Percentiles rank a stretch among this genome's conserved stretches.
Evolutionary conservation across 2,113 vertebrate genomes (phyloP).

Genomic region (Danionella cerebrum): DNA sequence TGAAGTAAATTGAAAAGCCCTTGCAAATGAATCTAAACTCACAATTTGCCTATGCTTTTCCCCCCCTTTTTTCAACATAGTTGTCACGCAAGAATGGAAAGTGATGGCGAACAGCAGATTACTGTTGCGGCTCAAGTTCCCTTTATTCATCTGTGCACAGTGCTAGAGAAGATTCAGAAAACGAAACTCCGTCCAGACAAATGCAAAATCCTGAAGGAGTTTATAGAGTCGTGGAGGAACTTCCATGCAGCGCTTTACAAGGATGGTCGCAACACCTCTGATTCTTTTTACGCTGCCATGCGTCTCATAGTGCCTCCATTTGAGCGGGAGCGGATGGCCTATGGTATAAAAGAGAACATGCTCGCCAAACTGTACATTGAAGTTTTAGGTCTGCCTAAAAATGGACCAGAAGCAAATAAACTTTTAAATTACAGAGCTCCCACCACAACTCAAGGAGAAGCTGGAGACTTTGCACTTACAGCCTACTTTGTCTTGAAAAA

Average conservation of each 20-base stretch:
- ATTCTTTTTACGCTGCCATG: slow-evolving; percentile 95
- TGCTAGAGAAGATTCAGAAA: slow-evolving; percentile 84
- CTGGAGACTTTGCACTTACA: slow-evolving; percentile 85
- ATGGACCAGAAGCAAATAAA: slow-evolving; percentile 84
- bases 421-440: slow-evolving; percentile 88
- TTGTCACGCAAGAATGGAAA: slow-evolving; percentile 47
- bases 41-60: too few relatives aligned
- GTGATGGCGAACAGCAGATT: slow-evolving; percentile 31
- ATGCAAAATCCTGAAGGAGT: slow-evolving; percentile 72
- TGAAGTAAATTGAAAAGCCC: too few relatives aligned
- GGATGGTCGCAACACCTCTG: slow-evolving; percentile 67
- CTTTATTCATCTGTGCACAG: slow-evolving; percentile 81
- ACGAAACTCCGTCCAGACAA: slow-evolving; percentile 80
- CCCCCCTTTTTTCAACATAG: not conserved
- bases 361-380: slow-evolving; percentile 94
- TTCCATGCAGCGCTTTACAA: slow-evolving; percentile 87
- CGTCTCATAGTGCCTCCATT: slow-evolving; percentile 85
- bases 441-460: slow-evolving; percentile 69
- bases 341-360: slow-evolving; percentile 96
- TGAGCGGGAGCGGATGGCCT: slow-evolving; percentile 91
- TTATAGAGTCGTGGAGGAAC: slow-evolving; percentile 85
- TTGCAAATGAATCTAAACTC: too few relatives aligned
- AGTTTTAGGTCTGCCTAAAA: slow-evolving; percentile 80
- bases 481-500: slow-evolving; percentile 92
- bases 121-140: slow-evolving; percentile 83